A percentile compares a stretch with the other conserved stretches of the same genome.
Evolutionary conservation across 2,888 invertebrate genomes (phyloP).

Genomic region (Dinocampus coccinellae): DNA sequence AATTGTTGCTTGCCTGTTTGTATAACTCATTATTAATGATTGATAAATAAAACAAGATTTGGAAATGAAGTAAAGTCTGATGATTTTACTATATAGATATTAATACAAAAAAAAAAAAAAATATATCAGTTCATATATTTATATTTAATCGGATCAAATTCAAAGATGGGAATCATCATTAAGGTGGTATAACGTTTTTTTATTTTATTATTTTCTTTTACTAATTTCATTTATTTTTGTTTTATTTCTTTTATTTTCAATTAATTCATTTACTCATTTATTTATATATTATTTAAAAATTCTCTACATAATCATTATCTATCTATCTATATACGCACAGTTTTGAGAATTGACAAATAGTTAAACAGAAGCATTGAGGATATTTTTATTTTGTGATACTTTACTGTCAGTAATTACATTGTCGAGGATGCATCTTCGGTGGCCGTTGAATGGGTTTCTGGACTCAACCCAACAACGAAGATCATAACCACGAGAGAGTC

Average conservation of each 20-base stretch:
- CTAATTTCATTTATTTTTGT: background rate
- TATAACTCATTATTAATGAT: background rate
- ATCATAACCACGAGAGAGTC: background rate
- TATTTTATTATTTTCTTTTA: background rate
- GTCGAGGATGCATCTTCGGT: background rate
- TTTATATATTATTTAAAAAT: background rate
- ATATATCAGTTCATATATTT: no score
- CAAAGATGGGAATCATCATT: background rate
- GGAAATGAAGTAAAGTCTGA: conserved; percentile 1
- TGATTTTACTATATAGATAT: background rate
- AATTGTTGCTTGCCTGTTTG: background rate
- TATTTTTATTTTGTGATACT: background rate
- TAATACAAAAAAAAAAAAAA: background rate
- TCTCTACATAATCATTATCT: background rate
- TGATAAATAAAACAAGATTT: background rate
- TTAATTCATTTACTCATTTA: background rate
- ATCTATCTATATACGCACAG: background rate
- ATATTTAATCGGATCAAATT: no score
- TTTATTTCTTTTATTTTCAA: background rate
- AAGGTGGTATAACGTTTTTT: background rate
- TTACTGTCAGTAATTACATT: conserved; percentile 1
- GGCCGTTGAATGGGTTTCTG: conserved; percentile 1
- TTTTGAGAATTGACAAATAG: background rate
- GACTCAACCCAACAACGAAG: background rate
- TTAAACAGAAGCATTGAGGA: background rate